Evolutionary conservation across 2,797 vertebrate genomes (phyloP).

Genomic region (Diplodus sargus): DNA sequence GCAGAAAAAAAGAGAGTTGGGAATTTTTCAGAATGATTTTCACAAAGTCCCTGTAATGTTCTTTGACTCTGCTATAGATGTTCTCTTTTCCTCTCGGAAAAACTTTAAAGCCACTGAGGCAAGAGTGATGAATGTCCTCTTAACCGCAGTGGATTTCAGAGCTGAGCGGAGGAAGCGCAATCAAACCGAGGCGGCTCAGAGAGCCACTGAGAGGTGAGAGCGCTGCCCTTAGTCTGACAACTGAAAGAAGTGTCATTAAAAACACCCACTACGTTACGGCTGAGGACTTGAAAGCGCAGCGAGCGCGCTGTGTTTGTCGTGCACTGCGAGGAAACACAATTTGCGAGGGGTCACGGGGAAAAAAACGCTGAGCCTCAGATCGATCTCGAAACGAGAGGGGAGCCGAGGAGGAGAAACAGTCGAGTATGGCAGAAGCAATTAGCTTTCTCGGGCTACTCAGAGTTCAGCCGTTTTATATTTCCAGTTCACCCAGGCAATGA

Average conservation of each 20-base stretch:
- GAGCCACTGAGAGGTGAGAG: constrained; percentile 62
- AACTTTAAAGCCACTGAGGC: constrained; percentile 52
- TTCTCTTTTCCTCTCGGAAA: constrained; percentile 36
- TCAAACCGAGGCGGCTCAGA: constrained; percentile 57
- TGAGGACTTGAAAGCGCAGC: constrained; percentile 48
- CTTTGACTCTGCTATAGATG: constrained; percentile 40
- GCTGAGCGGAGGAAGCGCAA: constrained; percentile 65
- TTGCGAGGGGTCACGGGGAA: constrained; percentile 43
- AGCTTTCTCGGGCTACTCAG: constrained; percentile 58
- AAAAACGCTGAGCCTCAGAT: constrained; percentile 43
- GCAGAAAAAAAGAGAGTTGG: not conserved
- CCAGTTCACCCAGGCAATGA: constrained; percentile 54
- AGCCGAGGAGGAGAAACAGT: constrained; percentile 33
- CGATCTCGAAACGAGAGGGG: constrained; percentile 36
- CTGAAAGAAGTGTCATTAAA: constrained; percentile 61
- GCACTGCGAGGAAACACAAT: constrained; percentile 33
- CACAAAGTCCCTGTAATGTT: constrained; percentile 11
- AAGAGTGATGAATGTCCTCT: constrained; percentile 67
- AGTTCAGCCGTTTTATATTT: constrained; percentile 72
- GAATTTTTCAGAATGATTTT: not conserved
- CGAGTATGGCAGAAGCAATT: constrained; percentile 69
- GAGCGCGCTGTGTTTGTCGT: constrained; percentile 45
- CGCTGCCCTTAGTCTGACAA: constrained; percentile 48
- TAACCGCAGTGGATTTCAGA: constrained; percentile 60
- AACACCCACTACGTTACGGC: constrained; percentile 64